A percentile compares a stretch with the other conserved stretches of the same genome.
These are phyloP conservation scores for Delichon dasypus DNA, from an alignment of 2,797 vertebrate genomes.

Conservation along the genomic window DNA sequence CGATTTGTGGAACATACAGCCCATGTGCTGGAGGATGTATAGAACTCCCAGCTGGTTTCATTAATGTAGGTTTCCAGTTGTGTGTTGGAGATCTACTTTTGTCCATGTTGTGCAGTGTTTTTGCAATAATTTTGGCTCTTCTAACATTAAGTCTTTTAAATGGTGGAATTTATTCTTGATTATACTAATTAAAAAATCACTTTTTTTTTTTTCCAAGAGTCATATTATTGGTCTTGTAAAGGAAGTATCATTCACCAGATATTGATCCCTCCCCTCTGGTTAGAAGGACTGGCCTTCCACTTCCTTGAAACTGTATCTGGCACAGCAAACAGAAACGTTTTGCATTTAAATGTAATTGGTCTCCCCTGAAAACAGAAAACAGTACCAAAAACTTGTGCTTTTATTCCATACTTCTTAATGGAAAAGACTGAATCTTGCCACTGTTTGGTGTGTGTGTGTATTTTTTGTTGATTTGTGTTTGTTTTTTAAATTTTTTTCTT, in stretches of 20 bases:
- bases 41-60: constrained; percentile 51
- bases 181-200: background rate
- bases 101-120: background rate
- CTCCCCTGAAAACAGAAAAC: background rate
- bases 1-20: background rate
- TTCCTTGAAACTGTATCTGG: constrained; percentile 3
- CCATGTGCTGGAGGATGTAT: background rate
- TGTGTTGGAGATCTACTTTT: constrained; percentile 19
- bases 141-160: background rate
- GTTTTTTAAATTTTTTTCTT: background rate
- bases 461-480: background rate
- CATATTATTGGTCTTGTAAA: background rate
- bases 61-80: constrained; percentile 36
- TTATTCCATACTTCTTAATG: background rate
- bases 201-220: background rate
- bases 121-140: constrained; percentile 26
- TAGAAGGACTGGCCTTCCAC: background rate
- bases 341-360: background rate
- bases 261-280: constrained; percentile 25
- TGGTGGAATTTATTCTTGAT: background rate
- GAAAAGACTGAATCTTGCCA: background rate
- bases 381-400: background rate
- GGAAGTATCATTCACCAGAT: constrained; percentile 19
- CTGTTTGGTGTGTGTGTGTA: background rate
- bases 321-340: background rate